phyloP scores from a whole-genome alignment of 2,888 invertebrate species.

The Scrobipalpa atriplicella region DNA sequence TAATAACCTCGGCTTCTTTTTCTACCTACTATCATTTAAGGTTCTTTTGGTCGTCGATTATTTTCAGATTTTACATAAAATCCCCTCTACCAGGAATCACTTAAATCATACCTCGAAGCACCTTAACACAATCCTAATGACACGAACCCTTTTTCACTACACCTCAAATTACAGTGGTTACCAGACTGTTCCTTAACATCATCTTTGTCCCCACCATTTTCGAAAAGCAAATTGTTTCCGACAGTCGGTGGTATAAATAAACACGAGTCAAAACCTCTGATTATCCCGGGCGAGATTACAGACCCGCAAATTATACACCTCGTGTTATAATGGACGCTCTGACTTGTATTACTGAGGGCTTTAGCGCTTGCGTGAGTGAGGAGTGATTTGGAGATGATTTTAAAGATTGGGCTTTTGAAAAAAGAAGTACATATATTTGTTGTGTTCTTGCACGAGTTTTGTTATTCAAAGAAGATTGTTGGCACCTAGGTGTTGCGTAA shows the following conservation, averaged over 20 bases:
- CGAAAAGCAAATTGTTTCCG: constrained; percentile 31
- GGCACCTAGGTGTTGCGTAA: too few species aligned
- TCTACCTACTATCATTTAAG: too few species aligned
- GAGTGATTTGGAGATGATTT: constrained; percentile 1
- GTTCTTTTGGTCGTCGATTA: too few species aligned
- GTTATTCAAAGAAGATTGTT: too few species aligned
- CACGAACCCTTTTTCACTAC: not conserved
- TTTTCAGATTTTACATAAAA: too few species aligned
- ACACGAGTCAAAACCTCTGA: constrained; percentile 31
- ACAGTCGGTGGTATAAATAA: constrained; percentile 33
- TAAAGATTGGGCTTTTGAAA: not conserved
- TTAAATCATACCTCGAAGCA: too few species aligned
- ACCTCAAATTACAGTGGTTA: not conserved
- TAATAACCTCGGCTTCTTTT: too few species aligned
- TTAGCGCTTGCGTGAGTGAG: constrained; percentile 28
- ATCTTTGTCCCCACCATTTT: constrained; percentile 17
- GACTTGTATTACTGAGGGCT: constrained; percentile 25
- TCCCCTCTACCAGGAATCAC: too few species aligned
- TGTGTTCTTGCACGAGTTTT: too few species aligned
- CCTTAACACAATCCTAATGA: not conserved
- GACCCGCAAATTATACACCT: constrained; percentile 32
- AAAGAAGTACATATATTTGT: not conserved
- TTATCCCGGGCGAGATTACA: constrained; percentile 31
- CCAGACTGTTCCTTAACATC: not conserved
- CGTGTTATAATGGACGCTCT: constrained; percentile 27